These are phyloP conservation scores for Capra hircus DNA, from an alignment of 2,113 vertebrate species.

Conservation along the genomic window DNA sequence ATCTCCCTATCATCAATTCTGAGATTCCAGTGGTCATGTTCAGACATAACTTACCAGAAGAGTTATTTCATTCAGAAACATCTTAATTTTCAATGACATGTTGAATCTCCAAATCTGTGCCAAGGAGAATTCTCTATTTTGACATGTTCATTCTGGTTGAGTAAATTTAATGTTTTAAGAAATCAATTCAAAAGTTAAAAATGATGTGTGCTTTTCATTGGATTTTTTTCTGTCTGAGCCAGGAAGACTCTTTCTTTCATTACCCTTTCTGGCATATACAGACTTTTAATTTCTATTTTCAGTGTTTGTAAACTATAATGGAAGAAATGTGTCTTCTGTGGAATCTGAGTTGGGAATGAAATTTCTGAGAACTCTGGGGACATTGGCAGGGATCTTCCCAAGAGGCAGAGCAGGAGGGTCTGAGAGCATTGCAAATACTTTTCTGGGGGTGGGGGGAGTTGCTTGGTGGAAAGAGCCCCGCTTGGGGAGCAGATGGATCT, in stretches of 20 bases:
- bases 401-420: no score
- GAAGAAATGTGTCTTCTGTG: neutral
- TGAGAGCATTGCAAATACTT: neutral
- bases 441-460: no score
- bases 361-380: neutral
- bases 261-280: neutral
- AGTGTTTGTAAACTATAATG: neutral
- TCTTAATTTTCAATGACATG: slow-evolving; percentile 61
- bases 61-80: slow-evolving; percentile 34
- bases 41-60: slow-evolving; percentile 32
- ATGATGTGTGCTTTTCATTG: neutral
- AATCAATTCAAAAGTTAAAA: neutral
- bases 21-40: slow-evolving; percentile 62
- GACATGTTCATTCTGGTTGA: slow-evolving; percentile 28
- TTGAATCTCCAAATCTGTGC: neutral
- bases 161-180: neutral
- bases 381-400: neutral
- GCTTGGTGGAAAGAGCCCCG: neutral
- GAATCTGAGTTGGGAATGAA: neutral
- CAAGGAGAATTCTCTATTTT: slow-evolving; percentile 5
- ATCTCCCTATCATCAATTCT: slow-evolving; percentile 36
- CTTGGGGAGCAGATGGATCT: neutral
- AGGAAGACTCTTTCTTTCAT: neutral
- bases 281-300: neutral
- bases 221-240: neutral